These are phyloP conservation scores for Meta bourneti DNA, from an alignment of 2,888 invertebrate species.

Conservation along the genomic window DNA sequence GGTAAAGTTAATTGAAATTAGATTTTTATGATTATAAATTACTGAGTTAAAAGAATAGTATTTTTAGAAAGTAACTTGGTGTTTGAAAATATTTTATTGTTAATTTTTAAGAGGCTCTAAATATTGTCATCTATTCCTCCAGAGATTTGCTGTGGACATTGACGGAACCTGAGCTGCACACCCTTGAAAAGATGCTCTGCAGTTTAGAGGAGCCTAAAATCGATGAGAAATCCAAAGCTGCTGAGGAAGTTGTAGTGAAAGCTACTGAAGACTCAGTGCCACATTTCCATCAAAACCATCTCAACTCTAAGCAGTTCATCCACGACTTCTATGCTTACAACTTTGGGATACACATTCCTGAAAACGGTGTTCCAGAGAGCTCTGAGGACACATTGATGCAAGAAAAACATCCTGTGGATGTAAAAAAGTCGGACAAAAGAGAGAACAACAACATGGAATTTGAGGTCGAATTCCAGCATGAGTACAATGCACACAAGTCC, in stretches of 20 bases:
- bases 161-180: constrained; percentile 90
- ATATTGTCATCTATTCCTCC: constrained; percentile 71
- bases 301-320: constrained; percentile 86
- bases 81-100: neutral
- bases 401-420: constrained; percentile 40
- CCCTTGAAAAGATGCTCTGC: constrained; percentile 93
- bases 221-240: constrained; percentile 53
- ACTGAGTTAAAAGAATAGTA: no score
- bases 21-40: neutral
- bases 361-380: constrained; percentile 57
- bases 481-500: constrained; percentile 28
- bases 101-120: neutral
- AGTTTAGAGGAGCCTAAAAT: constrained; percentile 88
- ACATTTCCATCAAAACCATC: constrained; percentile 87
- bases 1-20: constrained; percentile 78
- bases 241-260: constrained; percentile 50
- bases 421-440: constrained; percentile 44
- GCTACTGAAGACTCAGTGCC: constrained; percentile 84
- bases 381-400: constrained; percentile 34
- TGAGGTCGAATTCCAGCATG: constrained; percentile 57
- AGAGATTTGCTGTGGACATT: constrained; percentile 94
- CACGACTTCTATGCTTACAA: constrained; percentile 80
- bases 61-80: no score
- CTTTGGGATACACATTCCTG: constrained; percentile 68
- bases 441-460: constrained; percentile 60